Base-by-base conservation (phyloP, 2,113 vertebrate species). In the Tragelaphus imberbis region DNA sequence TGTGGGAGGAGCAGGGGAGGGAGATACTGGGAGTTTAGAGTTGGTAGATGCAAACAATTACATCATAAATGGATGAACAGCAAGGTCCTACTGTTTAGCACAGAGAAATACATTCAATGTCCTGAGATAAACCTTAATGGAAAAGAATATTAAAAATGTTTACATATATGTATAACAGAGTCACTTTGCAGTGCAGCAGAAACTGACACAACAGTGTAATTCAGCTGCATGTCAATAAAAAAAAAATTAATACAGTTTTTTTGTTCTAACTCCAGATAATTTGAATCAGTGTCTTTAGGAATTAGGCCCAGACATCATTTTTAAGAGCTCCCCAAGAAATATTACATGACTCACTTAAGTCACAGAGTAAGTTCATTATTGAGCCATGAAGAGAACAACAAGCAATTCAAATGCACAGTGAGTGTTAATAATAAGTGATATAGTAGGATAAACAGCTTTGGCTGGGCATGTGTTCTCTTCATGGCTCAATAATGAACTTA, bases 381-480 rank as follows among this genome's bases (percentile, higher is more conserved):
- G n/a, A 89, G 30, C 68, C 84, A 86, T n/a, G 44, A 89, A 90
- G n/a, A 90, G 25, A 96, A 95, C 55, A n/a, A 71, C n/a, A 77
- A 79, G 59, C 53, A 93, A 95, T 94, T 84, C 25, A 95, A 65
- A 77, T 36, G 7, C 7, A 53, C 75, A 84, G 9, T 49, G 0
- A 71, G 2, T 90, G 40, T 92, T 95, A 71, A 90, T 95, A 96
- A 71, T 58, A 93, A 92, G 5, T 47, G 23, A n/a, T 56, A 65
- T 63, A 8, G 3, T 81, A 33, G 16, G 15, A 85, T 88, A 97
- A 95, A 94, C 30, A 97, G 47, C 47, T 95, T 94, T 95, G 89
- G 16, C 7, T 79, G 40, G 40, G 81, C 59, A 95, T 77, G 19
- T 30, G 49, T 94, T 96, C 25, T 90, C 49, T 90, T 91, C 44